Base-by-base conservation (phyloP, 2,888 invertebrate species). In the Apantesis nais region DNA sequence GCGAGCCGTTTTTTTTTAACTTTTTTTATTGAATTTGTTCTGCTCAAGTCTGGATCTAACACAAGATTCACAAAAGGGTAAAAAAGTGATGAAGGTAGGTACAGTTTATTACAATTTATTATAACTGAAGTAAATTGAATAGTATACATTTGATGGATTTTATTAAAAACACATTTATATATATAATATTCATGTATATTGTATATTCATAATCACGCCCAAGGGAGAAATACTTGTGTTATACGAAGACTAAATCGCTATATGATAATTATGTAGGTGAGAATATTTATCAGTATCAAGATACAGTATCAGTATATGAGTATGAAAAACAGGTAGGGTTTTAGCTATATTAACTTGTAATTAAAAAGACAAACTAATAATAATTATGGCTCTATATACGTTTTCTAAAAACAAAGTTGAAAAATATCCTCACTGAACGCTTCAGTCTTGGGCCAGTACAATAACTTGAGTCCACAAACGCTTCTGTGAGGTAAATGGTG, bases 401-500 rank as follows among this genome's bases (percentile, higher is more conserved):
- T 14, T 48, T 8, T 48, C 29, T 25, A 7, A 16, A 58, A 58
- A 16, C 16, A 3, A 25, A 52, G 29, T 31, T n/a, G 2, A 9
- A 34, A 22, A 34, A 5, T 16, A 34, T 52, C n/a, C 65, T 65
- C 52, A 65, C 65, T 34, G 34, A n/a, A 65, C 37, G 55, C 66
- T 65, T 29, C 31, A 58, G 29, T n/a, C n/a, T 55, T 31, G 29
- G 65, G 34, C 34, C 12, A 52, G 34, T 12, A 12, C 14, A 65
- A 34, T 14, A 52, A 22, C 65, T 65, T 65, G 52, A 65, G 65
- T 65, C 65, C 52, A 65, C 52, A 65, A 52, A 52, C 22, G 52
- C 65, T 65, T 34, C 52, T n/a, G n/a, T 5, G 12, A 16, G 65
- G 29, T n/a, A 52, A n/a, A 25, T 58, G 14, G 11, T 7, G 58